A percentile compares a stretch with the other conserved stretches of the same genome.
phyloP scores from a whole-genome alignment of 2,113 vertebrate species.

The Chionodraco myersi region DNA sequence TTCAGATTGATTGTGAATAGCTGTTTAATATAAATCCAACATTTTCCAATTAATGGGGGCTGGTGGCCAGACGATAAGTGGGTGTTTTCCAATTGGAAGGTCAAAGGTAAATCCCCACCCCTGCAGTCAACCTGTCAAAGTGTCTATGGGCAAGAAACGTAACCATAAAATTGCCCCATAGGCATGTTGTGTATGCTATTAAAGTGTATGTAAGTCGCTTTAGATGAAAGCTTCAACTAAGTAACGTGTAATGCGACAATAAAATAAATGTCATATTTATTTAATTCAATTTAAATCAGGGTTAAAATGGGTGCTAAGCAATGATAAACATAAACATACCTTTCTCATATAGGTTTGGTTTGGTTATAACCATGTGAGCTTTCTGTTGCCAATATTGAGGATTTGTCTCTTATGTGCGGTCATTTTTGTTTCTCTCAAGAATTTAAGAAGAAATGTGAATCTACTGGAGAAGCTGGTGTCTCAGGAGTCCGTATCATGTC shows the following conservation, averaged over 20 bases:
- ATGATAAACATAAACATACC: background rate
- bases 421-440: constrained; percentile 82
- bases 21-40: background rate
- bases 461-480: constrained; percentile 98
- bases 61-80: too few species aligned
- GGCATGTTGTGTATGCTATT: too few species aligned
- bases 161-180: too few species aligned
- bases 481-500: constrained; percentile 95
- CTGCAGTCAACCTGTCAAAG: too few species aligned
- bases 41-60: too few species aligned
- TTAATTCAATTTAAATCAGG: background rate
- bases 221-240: too few species aligned
- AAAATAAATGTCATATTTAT: too few species aligned
- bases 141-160: too few species aligned
- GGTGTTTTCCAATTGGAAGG: too few species aligned
- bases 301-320: background rate
- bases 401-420: constrained; percentile 6
- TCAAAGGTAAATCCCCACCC: too few species aligned
- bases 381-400: background rate
- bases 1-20: background rate
- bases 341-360: background rate
- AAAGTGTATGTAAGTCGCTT: too few species aligned
- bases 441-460: constrained; percentile 98
- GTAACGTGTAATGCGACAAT: too few species aligned
- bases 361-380: background rate